A percentile compares a stretch with the other conserved stretches of the same genome.
These are phyloP conservation scores for Perca flavescens DNA, from an alignment of 2,113 vertebrate species.

Conservation along the genomic window DNA sequence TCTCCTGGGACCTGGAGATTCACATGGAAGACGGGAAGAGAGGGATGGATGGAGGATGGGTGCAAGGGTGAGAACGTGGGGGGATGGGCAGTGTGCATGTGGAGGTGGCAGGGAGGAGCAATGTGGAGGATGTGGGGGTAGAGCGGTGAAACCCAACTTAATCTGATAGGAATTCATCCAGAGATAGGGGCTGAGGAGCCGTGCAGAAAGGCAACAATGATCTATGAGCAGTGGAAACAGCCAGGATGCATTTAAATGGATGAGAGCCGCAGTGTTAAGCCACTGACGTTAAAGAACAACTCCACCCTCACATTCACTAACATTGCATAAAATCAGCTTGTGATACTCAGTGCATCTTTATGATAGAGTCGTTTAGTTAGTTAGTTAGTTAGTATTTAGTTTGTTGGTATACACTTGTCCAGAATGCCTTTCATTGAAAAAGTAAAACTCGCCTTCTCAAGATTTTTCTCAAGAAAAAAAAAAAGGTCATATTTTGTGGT, in stretches of 20 bases:
- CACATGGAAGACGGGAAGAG: neutral
- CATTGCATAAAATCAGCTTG: conserved; percentile 38
- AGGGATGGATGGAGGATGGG: conserved; percentile 1
- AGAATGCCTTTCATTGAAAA: conserved; percentile 19
- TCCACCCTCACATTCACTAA: conserved; percentile 20
- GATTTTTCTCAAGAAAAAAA: no score
- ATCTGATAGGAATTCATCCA: conserved; percentile 74
- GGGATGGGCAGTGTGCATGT: neutral
- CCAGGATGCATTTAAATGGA: conserved; percentile 61
- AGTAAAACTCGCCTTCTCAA: neutral
- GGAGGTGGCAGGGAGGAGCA: neutral
- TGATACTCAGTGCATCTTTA: conserved; percentile 33
- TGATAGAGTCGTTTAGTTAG: conserved; percentile 31
- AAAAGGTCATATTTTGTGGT: neutral
- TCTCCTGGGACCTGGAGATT: conserved; percentile 6
- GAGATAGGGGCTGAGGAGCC: conserved; percentile 59
- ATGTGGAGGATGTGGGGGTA: neutral
- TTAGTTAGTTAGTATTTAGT: conserved; percentile 34
- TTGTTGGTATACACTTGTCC: conserved; percentile 21
- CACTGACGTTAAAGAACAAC: conserved; percentile 57
- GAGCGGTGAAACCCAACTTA: conserved; percentile 45
- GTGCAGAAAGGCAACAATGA: conserved; percentile 58
- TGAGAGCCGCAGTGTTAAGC: conserved; percentile 44
- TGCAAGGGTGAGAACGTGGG: conserved; percentile 1
- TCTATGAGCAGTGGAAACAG: conserved; percentile 49